Evolutionary conservation across 2,113 vertebrate species (phyloP).

Genomic region (Eubucco bourcierii): DNA sequence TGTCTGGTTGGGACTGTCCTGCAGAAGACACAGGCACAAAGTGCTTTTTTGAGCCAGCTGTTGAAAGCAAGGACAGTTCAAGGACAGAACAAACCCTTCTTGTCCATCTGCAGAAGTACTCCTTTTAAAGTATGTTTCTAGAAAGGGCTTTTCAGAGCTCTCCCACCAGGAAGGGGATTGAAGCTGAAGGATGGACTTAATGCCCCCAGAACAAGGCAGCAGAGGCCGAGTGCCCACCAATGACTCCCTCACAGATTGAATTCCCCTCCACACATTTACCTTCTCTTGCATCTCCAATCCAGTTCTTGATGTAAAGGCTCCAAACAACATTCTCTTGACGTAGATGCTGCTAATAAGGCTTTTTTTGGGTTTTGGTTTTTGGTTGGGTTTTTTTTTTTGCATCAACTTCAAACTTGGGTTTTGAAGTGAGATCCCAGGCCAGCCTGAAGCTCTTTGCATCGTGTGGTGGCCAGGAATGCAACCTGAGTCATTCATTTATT

Average conservation of each 20-base stretch:
- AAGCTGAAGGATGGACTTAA: not conserved
- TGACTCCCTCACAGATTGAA: not conserved
- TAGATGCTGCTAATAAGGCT: not conserved
- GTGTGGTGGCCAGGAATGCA: accelerated
- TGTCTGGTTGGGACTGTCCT: not conserved
- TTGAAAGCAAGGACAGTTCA: not conserved
- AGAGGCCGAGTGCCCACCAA: accelerated
- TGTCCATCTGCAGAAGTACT: not conserved
- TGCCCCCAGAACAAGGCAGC: not conserved
- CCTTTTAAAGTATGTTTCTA: not conserved
- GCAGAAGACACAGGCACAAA: not conserved
- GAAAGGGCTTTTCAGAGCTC: not conserved
- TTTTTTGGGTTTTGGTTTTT: not conserved
- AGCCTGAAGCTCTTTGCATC: not conserved
- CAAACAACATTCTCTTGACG: not conserved
- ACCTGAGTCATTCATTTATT: accelerated
- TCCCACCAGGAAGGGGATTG: not conserved
- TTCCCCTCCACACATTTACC: not conserved
- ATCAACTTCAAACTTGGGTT: not conserved
- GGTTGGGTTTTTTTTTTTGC: not conserved
- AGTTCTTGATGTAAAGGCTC: not conserved
- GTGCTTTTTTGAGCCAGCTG: not conserved
- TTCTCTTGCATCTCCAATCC: not conserved
- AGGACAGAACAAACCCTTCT: not conserved
- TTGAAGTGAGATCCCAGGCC: not conserved